phyloP scores from a whole-genome alignment of 2,888 invertebrate genomes.

The Mycogona germanica region DNA sequence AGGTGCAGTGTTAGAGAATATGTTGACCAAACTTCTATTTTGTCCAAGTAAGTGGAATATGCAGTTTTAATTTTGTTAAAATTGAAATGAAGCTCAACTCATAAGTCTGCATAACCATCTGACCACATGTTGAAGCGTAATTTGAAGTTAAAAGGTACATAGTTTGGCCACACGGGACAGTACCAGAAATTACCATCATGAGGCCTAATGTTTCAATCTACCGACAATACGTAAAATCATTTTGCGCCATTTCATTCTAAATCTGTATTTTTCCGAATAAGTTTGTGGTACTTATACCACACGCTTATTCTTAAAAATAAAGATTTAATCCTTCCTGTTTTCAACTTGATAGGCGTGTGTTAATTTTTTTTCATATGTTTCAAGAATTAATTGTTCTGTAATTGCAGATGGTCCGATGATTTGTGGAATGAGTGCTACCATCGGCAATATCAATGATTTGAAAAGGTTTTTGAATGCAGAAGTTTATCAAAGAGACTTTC shows the following conservation, averaged over 20 bases:
- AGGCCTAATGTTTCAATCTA: too few relatives aligned
- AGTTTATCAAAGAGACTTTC: conserved; percentile 68
- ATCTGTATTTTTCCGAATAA: too few relatives aligned
- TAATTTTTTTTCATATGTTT: not conserved
- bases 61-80: too few relatives aligned
- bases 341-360: not conserved
- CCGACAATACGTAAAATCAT: conserved; percentile 3
- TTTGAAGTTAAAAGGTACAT: too few relatives aligned
- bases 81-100: not conserved
- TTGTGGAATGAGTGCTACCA: conserved; percentile 94
- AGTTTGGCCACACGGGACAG: too few relatives aligned
- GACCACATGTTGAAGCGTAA: not conserved
- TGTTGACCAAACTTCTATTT: conserved; percentile 65
- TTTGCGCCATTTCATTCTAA: not conserved
- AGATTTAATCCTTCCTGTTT: too few relatives aligned
- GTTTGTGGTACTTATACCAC: too few relatives aligned
- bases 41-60: conserved; percentile 45
- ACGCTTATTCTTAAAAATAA: too few relatives aligned
- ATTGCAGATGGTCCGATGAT: conserved; percentile 58
- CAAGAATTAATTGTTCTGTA: conserved; percentile 7
- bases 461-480: conserved; percentile 65
- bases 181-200: too few relatives aligned
- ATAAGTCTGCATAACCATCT: not conserved
- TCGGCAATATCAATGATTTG: conserved; percentile 76
- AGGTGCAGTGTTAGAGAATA: conserved; percentile 71